Base-by-base conservation (phyloP, 2,113 vertebrate species). In the Rhinichthys klamathensis region DNA sequence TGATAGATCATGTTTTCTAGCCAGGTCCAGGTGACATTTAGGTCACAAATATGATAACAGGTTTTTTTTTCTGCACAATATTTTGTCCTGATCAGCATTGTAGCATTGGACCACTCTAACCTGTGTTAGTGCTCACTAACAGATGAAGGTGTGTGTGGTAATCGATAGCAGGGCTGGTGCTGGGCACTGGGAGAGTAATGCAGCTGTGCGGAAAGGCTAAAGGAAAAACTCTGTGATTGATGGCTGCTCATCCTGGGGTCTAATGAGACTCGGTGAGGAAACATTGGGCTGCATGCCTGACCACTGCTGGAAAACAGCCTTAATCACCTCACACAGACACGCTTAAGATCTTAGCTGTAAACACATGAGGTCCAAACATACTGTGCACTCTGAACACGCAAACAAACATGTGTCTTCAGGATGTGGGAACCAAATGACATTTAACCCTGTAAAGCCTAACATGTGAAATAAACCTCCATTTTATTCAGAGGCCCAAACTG, bases 181-280 rank as follows among this genome's bases (percentile, higher is more conserved):
- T 41, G 41, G 65, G 65, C 23, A 77, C 30, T 18, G 54, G 44
- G 83, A 85, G 65, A 72, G 69, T 35, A 82, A 83, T 61, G 82
- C 69, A 27, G 78, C 58, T 56, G 30, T 58, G 79, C 72, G 80
- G 54, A 69, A 51, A 51, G 80, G 46, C 61, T 65, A 80, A 80
- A 80, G 77, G 51, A 82, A 23, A 82, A 46, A 77, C 27, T 88
- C 21, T 15, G 23, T 87, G 87, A 78, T 80, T 56, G 67, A 89
- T 84, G 82, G 78, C 67, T 72, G 67, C 38, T 87, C 56, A 82
- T 80, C 80, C 58, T 10, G 18, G 23, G 65, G 21, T 81, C 49
- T 80, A 85, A 86, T 86, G 75, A 76, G 38, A 56, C 65, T 82
- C 32, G 10, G 38, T 70, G 46, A 82, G 56, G 38, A 56, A 85